Evolutionary conservation across 2,113 vertebrate species (phyloP), one percentile per base, ranked within the genome.

Genomic region (Callaeas wilsoni): DNA sequence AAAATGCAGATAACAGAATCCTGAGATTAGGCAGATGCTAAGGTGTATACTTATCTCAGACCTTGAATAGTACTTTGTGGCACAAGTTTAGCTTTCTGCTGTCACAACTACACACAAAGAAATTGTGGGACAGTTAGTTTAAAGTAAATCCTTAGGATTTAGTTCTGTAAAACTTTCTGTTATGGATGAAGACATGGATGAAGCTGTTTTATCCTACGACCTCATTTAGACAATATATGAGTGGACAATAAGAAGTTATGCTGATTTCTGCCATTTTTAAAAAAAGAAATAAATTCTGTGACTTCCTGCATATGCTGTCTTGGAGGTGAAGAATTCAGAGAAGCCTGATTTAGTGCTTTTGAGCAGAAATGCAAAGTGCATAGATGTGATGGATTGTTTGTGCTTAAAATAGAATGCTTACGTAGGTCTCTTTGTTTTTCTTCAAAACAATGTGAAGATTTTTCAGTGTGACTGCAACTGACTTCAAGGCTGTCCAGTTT

Each of bases 401-500:
- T 78, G 33, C 15, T 41, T 64, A 20, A 69, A 74, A 39, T 27
- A 55, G 26, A 69, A 76, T 23, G 96, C 98, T 98, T 98, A 99
- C 99, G 81, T 98, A 94, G 87, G 97, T 97, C 18, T 95, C 73
- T 53, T 84, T 96, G 32, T 97, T 96, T 70, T 98, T 98, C 83
- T 96, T 96, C 63, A 99, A 53, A 65, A 96, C 94, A 55, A 99
- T 83, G 39, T 98, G 78, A 35, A 98, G 77, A 69, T 97, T 95
- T 11, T 97, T 84, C 44, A 98, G 73, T 16, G 96, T 94, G 19
- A 99, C 92, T 69, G 97, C 79, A 78, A 98, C 97, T 3, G 98
- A 98, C 77, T 98, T 96, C 82, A 99, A 96, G 64, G 98, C 98
- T 21, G 98, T 98, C 62, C 97, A 97, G 33, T 97, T 89, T 2